Evolutionary conservation across 2,113 vertebrate species (phyloP), one percentile per base, ranked within the genome.

Genomic region (Nibea albiflora): DNA sequence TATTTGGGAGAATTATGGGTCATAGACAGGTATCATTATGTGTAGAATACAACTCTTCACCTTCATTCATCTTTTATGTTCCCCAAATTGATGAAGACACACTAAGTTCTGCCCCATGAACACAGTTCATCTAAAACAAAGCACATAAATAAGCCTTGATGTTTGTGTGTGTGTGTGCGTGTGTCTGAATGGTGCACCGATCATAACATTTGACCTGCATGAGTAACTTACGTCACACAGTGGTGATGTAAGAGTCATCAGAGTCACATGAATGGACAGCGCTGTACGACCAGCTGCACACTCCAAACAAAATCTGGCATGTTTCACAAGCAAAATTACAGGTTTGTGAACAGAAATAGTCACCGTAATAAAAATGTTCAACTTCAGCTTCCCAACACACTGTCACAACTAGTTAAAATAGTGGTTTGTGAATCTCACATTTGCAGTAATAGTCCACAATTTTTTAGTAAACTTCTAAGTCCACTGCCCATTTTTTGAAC

Each of bases 281-380:
- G 28, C 46, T 68, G 42, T 44, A 15, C 19, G 22, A 73, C 42
- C 83, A 85, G 67, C 73, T 77, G 73, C 61, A 62, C 28, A 62
- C 54, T 76, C 22, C 15, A 65, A 63, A 60, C 35, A 22, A 52
- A 80, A 80, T 76, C n/a, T 24, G 64, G 31, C 46, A 70, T 68
- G 67, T 68, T 72, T 73, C 62, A 57, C 6, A 20, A 31, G 50
- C 46, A 65, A 15, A 31, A 71, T 77, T 57, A 68, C 17, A 76
- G 66, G 28, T 71, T 54, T 53, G 39, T 66, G 54, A 77, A 65
- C 8, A 39, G 49, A 73, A 20, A 74, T 19, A 57, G 39, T 47
- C 15, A 42, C 10, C 58, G 31, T 12, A 67, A 10, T 10, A 68
- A 5, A 69, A 69, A 66, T 39, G 52, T 10, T 64, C 12, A 64